Base-by-base conservation (phyloP, 2,797 vertebrate species). In the Decapterus maruadsi region DNA sequence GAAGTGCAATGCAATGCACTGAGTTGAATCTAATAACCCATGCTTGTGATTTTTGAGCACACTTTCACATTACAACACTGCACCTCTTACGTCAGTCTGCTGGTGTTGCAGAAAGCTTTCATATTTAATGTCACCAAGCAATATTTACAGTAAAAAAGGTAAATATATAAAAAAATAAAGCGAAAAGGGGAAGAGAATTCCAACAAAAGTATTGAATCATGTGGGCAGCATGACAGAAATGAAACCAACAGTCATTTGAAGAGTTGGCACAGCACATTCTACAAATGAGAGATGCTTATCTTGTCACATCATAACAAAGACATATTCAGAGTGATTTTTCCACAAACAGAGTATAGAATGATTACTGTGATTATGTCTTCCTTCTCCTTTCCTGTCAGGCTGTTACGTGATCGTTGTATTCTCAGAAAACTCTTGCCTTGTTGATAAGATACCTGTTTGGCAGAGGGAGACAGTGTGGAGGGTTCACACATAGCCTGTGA, bases 401-500 rank as follows among this genome's bases (percentile, higher is more conserved):
- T 29, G 48, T 60, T 36, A 31, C 12, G 10, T 80, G 14, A 34
- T 22, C 20, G n/a, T 60, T 68, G 9, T 9, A 45, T 14, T 72
- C 69, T 58, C 61, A 54, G 38, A 68, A 57, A 72, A 20, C 31
- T 55, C 31, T 61, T 9, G 63, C 4, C 29, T 65, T 70, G 66
- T 56, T 75, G 22, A 76, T 81, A 66, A 68, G 69, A 79, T 58
- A 72, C 51, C 36, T 75, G 42, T 34, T 72, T 74, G 64, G 59
- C 75, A 85, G 58, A 54, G 8, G 34, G 34, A 36, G 40, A 78
- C 31, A 57, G 31, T 2, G 0, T 56, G 5, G 50, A 73, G 75
- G 61, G 75, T 85, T 78, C 79, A 82, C 61, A 58, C 50, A 57
- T 53, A 78, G 74, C 66, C 40, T 80, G 68, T 70, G 48, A 85